Conservation (phyloP, 2,113 vertebrate genomes). For the Strix aluco region DNA sequence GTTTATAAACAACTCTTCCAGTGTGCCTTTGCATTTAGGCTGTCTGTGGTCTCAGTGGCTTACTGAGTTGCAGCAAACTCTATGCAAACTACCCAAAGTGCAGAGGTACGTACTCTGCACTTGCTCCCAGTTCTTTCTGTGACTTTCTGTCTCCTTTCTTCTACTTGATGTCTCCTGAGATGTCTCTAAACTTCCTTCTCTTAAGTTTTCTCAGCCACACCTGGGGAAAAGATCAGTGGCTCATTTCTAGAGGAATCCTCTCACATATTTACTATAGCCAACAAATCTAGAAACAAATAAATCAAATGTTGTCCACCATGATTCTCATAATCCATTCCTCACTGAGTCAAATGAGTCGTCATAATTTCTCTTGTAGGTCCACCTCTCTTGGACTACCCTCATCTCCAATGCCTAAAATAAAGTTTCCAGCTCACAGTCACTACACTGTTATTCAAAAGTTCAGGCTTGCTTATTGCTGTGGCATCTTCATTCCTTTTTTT, state of each 20-base stretch:
- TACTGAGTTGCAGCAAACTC: background rate
- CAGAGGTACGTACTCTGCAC: background rate
- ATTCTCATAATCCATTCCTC: background rate
- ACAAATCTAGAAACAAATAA: background rate
- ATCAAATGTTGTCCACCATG: background rate
- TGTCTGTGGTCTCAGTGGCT: background rate
- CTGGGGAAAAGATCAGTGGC: background rate
- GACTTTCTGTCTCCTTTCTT: background rate
- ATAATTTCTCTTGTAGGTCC: background rate
- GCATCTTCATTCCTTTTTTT: background rate
- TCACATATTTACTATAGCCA: background rate
- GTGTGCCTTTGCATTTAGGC: background rate
- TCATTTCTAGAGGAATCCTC: accelerated
- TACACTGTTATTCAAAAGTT: background rate
- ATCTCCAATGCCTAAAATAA: background rate
- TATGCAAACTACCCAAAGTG: background rate
- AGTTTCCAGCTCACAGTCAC: background rate
- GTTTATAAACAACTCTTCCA: background rate
- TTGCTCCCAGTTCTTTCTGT: background rate
- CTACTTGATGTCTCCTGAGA: background rate
- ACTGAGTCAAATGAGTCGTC: background rate
- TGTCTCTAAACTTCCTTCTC: background rate
- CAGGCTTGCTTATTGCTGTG: background rate
- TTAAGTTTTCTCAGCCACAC: background rate
- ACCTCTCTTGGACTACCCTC: background rate